These are phyloP conservation scores for Phoeniculus purpureus DNA, from an alignment of 2,797 vertebrate genomes.

Conservation along the genomic window DNA sequence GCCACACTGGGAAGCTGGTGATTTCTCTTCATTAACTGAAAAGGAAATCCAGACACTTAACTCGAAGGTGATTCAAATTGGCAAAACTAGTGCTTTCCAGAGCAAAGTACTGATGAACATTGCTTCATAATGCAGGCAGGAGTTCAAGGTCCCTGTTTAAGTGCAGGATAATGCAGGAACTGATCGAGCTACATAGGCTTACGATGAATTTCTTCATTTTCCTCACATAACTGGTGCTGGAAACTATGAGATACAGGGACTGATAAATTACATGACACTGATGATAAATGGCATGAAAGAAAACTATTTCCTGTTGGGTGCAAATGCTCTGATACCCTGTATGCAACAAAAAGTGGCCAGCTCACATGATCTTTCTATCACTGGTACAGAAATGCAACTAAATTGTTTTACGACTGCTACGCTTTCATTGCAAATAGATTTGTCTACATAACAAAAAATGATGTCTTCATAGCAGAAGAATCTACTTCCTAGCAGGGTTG, in stretches of 20 bases:
- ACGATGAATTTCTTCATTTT: constrained; percentile 9
- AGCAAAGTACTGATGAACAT: constrained; percentile 20
- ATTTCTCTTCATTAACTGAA: constrained; percentile 30
- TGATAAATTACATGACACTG: background rate
- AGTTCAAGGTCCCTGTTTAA: constrained; percentile 28
- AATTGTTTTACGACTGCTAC: background rate
- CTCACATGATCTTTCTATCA: background rate
- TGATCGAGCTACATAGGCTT: background rate
- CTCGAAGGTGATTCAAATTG: constrained; percentile 2
- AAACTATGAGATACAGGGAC: background rate
- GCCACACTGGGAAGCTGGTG: background rate
- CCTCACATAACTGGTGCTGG: background rate
- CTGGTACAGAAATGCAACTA: background rate
- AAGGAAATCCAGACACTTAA: background rate
- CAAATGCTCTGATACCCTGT: background rate
- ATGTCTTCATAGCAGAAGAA: background rate
- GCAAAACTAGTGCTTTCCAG: background rate
- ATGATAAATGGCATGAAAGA: background rate
- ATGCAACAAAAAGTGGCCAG: background rate
- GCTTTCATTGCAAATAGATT: background rate
- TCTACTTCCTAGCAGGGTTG: background rate
- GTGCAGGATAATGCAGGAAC: background rate
- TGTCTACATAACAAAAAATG: background rate
- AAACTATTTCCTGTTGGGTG: background rate
- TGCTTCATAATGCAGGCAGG: background rate